phyloP scores from a whole-genome alignment of 2,797 vertebrate species.

The Aplochiton taeniatus region DNA sequence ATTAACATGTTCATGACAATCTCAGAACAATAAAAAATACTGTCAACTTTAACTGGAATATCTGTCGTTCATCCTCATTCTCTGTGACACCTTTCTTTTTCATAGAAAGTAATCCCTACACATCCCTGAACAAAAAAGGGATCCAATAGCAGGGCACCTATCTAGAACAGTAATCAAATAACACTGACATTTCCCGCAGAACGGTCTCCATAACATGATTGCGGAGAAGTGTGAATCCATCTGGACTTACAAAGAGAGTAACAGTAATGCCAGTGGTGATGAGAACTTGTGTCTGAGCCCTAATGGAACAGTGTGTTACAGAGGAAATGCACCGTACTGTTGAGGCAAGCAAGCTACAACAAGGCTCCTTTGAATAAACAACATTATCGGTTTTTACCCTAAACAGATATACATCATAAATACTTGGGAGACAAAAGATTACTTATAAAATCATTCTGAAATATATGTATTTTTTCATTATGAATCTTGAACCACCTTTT shows the following conservation, averaged over 20 bases:
- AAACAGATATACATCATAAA: too few species aligned
- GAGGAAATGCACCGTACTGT: background rate
- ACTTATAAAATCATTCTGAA: background rate
- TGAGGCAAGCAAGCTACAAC: background rate
- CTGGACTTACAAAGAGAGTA: constrained; percentile 51
- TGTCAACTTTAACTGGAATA: constrained; percentile 14
- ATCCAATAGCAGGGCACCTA: constrained; percentile 36
- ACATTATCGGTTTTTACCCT: background rate
- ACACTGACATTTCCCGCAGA: constrained; percentile 67
- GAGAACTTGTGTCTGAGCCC: constrained; percentile 39
- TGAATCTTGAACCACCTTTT: background rate
- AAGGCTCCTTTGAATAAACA: background rate
- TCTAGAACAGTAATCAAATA: constrained; percentile 70
- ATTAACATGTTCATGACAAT: constrained; percentile 26
- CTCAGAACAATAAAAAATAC: constrained; percentile 36
- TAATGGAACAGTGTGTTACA: constrained; percentile 48
- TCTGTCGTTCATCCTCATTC: background rate
- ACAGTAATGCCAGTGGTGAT: constrained; percentile 53
- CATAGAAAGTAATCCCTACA: background rate
- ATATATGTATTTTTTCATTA: background rate
- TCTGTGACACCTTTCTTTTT: constrained; percentile 18
- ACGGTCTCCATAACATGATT: constrained; percentile 75
- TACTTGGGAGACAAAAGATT: background rate
- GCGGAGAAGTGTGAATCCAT: constrained; percentile 64
- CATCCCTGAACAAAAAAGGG: constrained; percentile 39